Evolutionary conservation across 2,113 vertebrate species (phyloP).

Genomic region (Meles meles): DNA sequence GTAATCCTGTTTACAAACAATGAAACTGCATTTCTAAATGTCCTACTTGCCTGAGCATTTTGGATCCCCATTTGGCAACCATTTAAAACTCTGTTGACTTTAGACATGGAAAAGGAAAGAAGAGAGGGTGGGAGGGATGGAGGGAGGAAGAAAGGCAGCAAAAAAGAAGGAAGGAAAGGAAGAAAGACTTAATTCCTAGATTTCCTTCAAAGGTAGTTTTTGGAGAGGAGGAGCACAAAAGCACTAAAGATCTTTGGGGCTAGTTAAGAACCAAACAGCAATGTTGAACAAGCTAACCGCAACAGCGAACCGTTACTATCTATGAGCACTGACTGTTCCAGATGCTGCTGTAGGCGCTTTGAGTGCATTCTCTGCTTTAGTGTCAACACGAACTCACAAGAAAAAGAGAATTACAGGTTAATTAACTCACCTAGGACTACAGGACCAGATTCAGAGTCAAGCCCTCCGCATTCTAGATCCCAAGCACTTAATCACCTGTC

Average conservation of each 20-base stretch:
- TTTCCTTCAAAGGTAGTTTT: constrained; percentile 16
- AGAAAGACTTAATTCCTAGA: neutral
- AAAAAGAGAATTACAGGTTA: neutral
- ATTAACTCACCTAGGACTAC: neutral
- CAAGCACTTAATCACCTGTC: neutral
- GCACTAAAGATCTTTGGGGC: neutral
- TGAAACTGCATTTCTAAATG: neutral
- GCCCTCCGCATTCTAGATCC: neutral
- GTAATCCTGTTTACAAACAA: neutral
- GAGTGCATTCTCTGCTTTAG: neutral
- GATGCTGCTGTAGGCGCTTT: neutral
- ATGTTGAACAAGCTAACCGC: neutral
- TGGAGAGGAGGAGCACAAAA: neutral
- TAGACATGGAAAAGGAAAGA: neutral
- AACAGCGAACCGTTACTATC: neutral
- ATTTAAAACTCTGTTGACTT: neutral
- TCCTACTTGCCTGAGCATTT: neutral
- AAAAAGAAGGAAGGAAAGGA: neutral
- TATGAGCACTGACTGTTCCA: neutral
- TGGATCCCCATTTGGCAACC: neutral
- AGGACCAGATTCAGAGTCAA: neutral
- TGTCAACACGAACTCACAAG: neutral
- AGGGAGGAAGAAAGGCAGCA: neutral
- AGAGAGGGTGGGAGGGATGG: too few species aligned
- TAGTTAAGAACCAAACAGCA: neutral